Percentiles rank a stretch among this genome's conserved stretches.
Conservation (phyloP, 2,888 invertebrate genomes). For the Ischnus inquisitorius region DNA sequence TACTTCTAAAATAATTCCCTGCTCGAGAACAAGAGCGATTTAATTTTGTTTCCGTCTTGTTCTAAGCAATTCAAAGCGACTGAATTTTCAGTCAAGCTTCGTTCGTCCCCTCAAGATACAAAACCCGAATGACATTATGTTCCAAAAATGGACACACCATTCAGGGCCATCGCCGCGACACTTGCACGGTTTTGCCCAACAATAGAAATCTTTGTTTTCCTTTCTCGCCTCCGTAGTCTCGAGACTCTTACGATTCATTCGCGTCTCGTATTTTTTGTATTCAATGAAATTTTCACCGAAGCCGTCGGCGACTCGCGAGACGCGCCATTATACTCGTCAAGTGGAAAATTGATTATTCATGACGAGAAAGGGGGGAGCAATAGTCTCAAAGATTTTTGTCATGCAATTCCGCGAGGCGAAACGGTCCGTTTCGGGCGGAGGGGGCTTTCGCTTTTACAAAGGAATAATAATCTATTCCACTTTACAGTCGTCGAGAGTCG, state of each 20-base stretch:
- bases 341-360: slow-evolving; percentile 61
- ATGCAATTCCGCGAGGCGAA: slow-evolving; percentile 29
- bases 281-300: neutral
- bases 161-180: neutral
- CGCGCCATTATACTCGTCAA: slow-evolving; percentile 33
- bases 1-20: no score
- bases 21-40: no score
- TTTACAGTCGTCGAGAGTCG: slow-evolving; percentile 54
- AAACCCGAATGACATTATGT: neutral
- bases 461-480: slow-evolving; percentile 64
- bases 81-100: no score
- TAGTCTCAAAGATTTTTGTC: slow-evolving; percentile 49
- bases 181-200: neutral
- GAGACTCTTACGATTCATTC: neutral
- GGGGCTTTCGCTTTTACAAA: slow-evolving; percentile 45
- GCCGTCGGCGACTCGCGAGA: neutral
- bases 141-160: neutral
- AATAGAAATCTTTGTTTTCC: neutral
- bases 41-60: no score
- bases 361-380: neutral
- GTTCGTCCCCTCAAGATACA: neutral
- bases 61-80: no score
- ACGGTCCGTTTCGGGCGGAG: neutral
- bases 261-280: neutral
- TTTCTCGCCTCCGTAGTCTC: neutral